Base-by-base conservation (phyloP, 2,888 invertebrate species). In the Imbricaverruca yamaguchii region DNA sequence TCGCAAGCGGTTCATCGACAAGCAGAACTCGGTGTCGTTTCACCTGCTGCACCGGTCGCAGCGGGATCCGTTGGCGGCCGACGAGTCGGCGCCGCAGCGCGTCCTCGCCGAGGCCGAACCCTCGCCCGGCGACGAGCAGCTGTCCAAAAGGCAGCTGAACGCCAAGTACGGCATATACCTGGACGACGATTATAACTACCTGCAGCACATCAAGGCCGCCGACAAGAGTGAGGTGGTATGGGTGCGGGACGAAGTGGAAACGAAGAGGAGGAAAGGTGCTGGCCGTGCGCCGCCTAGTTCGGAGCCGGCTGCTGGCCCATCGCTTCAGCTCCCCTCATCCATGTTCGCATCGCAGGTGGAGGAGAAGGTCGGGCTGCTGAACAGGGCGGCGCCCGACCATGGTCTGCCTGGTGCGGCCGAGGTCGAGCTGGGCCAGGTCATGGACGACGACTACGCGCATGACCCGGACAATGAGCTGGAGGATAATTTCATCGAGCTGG, bases 131-230 rank as follows among this genome's bases (percentile, higher is more conserved):
- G 53, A 53, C 21, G 74, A 13, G 2, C 12, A 86, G 8, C 85
- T 89, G 7, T 91, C 92, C 84, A 89, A 90, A 0, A 90, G 88
- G 84, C 92, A 93, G 83, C 92, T 94, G 84, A 93, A 93, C 85
- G 89, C 90, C 23, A 95, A 96, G 87, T 97, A 91, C 89, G 98
- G 97, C 1, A 92, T 98, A 83, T 95, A 92, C 86, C 98, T 92
- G 87, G 97, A 97, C 85, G 97, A 98, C 88, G 95, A 97, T 85
- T 97, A 96, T 87, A 92, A 98, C 87, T 98, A 98, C 86, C 88
- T 98, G 84, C 95, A 98, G 87, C 97, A 98, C 90, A 89, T 98
- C 82, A 91, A 91, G 85, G 92, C 92, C 83, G 3, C 74, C 8
- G 8, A 11, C 2, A 74, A 55, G 74, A 11, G 55, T 9, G 55